These are phyloP conservation scores for Pseudomyrmex pallidus DNA, from an alignment of 1,140 invertebrate genomes.

Conservation along the genomic window DNA sequence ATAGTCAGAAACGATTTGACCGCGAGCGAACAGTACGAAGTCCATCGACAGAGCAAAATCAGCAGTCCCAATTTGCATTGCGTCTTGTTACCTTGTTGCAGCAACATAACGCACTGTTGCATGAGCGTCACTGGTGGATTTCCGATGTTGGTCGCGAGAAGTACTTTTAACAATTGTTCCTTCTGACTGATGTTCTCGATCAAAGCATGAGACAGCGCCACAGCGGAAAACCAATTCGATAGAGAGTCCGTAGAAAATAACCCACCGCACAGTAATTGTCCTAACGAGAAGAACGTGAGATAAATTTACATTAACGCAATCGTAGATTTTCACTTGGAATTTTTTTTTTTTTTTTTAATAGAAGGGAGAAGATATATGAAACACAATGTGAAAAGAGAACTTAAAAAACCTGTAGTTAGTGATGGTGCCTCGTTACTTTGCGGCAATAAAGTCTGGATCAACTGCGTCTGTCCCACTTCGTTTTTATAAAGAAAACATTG, in stretches of 20 bases:
- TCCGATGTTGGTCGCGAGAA: slow-evolving; percentile 94
- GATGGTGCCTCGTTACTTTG: slow-evolving; percentile 90
- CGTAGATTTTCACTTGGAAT: not conserved
- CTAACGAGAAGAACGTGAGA: slow-evolving; percentile 82
- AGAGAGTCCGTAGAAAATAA: slow-evolving; percentile 95
- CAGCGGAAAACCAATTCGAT: slow-evolving; percentile 99
- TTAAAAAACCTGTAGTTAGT: slow-evolving; percentile 86
- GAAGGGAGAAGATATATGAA: not conserved
- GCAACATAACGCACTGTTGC: slow-evolving; percentile 93
- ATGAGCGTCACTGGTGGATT: slow-evolving; percentile 94
- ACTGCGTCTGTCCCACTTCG: slow-evolving; percentile 93
- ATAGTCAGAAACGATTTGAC: slow-evolving; percentile 94
- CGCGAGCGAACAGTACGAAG: slow-evolving; percentile 92
- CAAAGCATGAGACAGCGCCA: slow-evolving; percentile 96
- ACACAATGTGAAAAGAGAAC: not conserved
- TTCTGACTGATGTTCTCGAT: slow-evolving; percentile 95
- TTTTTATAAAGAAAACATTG: slow-evolving; percentile 98
- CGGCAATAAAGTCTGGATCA: slow-evolving; percentile 96
- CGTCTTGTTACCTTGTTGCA: slow-evolving; percentile 94
- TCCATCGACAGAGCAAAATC: slow-evolving; percentile 96
- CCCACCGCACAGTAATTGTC: slow-evolving; percentile 97
- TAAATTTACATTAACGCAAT: too few relatives aligned
- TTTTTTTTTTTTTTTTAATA: not conserved
- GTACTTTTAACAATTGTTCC: slow-evolving; percentile 96
- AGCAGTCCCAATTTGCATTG: slow-evolving; percentile 96